Evolutionary conservation across 2,888 invertebrate genomes (phyloP), one percentile per base, ranked within the genome.

Genomic region (Diogma glabrata): DNA sequence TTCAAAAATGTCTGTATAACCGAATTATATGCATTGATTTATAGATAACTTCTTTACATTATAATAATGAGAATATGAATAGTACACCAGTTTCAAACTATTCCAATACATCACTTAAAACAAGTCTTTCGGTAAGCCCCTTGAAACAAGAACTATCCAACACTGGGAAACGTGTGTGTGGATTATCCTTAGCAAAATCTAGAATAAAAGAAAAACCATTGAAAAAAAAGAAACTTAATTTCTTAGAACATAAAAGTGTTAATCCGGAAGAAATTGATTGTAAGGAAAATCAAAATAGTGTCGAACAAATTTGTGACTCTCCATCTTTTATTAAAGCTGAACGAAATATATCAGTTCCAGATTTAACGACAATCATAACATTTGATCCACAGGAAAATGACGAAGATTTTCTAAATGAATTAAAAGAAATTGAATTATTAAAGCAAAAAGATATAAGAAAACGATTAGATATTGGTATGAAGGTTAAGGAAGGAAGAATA

Each of bases 371-470:
- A 22, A 43, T 22, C 22, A 43, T 12, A 22, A n/a, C 7, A 43
- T 43, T 43, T 43, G 22, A 9, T 20, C 43, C 7, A 22, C 43
- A n/a, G 22, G 43, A 43, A 43, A 22, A n/a, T n/a, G 23, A 43
- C 23, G 22, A 43, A n/a, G 43, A 43, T 7, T n/a, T 43, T 9
- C 22, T 23, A 6, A 22, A 22, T 22, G 43, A 43, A 16, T 23
- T 43, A 22, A 43, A n/a, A 43, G 43, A 43, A 43, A 43, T 43
- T 5, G 43, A 43, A 8, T 8, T 22, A 14, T 23, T 43, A n/a
- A 43, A 43, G 14, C 43, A 43, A n/a, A 43, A 43, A 22, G 22
- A 43, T n/a, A 22, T 22, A 14, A 20, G 43, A n/a, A 43, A 23
- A 9, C 20, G 43, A 14, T 14, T 43, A 3, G 23, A 14, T 9